A percentile compares a stretch with the other conserved stretches of the same genome.
Conservation (phyloP, 2,113 vertebrate genomes). For the Myotis davidii region DNA sequence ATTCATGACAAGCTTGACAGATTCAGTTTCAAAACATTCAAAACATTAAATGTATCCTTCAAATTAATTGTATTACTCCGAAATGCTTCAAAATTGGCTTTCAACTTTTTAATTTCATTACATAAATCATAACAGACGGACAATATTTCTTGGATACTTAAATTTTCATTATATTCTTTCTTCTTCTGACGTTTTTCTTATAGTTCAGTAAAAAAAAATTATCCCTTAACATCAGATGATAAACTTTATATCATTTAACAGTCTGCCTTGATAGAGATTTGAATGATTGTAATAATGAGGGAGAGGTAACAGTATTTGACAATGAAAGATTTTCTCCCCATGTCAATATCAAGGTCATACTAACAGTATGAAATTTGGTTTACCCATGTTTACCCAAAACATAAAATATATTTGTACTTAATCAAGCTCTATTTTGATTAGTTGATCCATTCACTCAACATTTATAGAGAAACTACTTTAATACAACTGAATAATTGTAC, state of each 20-base stretch:
- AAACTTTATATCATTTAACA: slow-evolving; percentile 16
- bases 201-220: background rate
- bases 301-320: background rate
- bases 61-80: slow-evolving; percentile 76
- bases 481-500: background rate
- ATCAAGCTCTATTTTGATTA: background rate
- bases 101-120: slow-evolving; percentile 74
- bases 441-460: background rate
- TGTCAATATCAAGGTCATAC: background rate
- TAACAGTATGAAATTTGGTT: background rate
- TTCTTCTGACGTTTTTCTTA: slow-evolving; percentile 37
- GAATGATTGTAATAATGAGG: background rate
- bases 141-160: slow-evolving; percentile 65
- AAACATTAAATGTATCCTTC: slow-evolving; percentile 76
- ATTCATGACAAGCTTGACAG: slow-evolving; percentile 72
- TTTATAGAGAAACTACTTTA: background rate
- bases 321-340: background rate
- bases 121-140: slow-evolving; percentile 72
- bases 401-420: background rate
- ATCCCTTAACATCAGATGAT: background rate
- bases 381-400: background rate
- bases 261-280: slow-evolving; percentile 4
- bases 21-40: slow-evolving; percentile 74
- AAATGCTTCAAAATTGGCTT: slow-evolving; percentile 75
- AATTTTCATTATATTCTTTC: slow-evolving; percentile 11